These are phyloP conservation scores for Zosterops lateralis DNA, from an alignment of 2,113 vertebrate species.

Conservation along the genomic window DNA sequence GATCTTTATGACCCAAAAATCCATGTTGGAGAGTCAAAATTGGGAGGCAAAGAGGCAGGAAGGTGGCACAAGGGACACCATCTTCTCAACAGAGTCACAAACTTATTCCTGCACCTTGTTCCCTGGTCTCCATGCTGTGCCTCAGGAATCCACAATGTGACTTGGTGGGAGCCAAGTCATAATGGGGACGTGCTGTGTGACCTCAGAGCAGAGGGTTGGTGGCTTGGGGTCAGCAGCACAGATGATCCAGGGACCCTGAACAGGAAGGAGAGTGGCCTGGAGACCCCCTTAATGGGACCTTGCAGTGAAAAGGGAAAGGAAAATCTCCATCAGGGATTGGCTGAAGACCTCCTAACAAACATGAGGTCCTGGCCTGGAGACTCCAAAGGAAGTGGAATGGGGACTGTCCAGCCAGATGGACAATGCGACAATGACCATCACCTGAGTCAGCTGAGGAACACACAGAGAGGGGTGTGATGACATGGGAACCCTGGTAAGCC, in stretches of 20 bases:
- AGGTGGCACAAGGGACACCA: not conserved
- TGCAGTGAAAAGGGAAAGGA: not conserved
- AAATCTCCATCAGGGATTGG: no score
- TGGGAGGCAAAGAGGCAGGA: not conserved
- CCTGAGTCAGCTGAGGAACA: not conserved
- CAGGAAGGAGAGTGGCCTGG: not conserved
- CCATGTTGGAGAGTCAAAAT: accelerated
- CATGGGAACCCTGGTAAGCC: not conserved
- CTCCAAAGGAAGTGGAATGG: accelerated
- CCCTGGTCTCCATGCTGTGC: not conserved
- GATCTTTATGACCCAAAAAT: not conserved
- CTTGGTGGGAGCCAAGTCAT: not conserved
- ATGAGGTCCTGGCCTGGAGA: not conserved
- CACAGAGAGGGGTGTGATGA: not conserved
- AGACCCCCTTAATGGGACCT: not conserved
- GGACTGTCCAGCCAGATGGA: accelerated
- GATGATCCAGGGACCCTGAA: not conserved
- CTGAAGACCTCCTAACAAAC: accelerated
- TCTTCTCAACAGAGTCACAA: not conserved
- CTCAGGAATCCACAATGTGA: not conserved
- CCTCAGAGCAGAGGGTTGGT: not conserved
- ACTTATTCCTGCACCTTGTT: not conserved
- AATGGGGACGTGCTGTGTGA: not conserved
- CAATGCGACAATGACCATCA: accelerated
- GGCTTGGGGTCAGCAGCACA: not conserved